phyloP scores from a whole-genome alignment of 2,888 invertebrate genomes.

The Sinotaia quadrata region DNA sequence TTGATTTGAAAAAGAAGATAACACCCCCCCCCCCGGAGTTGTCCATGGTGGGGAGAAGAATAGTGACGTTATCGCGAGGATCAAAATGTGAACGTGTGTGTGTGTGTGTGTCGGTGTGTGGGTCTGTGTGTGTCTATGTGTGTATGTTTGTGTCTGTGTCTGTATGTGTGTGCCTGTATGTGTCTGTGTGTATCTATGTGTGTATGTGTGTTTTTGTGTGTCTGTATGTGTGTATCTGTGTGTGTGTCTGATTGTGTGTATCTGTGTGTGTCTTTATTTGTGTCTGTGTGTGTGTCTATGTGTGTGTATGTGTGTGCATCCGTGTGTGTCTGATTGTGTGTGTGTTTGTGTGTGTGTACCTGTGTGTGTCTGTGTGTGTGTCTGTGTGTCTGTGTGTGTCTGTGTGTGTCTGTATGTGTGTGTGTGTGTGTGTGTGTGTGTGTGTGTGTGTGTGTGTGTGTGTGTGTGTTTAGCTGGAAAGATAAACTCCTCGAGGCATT shows the following conservation, averaged over 20 bases:
- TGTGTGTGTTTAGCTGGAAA: not conserved
- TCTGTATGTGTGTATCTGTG: too few relatives aligned
- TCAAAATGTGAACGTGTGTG: too few relatives aligned
- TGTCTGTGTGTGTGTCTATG: not conserved
- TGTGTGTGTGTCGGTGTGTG: not conserved
- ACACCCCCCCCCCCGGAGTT: too few relatives aligned
- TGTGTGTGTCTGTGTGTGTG: not conserved
- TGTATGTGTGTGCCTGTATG: not conserved
- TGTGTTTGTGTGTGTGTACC: not conserved
- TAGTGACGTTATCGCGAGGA: too few relatives aligned
- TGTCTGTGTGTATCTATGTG: not conserved
- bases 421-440: not conserved
- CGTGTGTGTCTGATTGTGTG: not conserved
- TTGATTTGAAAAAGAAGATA: too few relatives aligned
- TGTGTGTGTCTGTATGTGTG: not conserved
- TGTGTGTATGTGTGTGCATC: not conserved
- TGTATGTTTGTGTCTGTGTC: not conserved
- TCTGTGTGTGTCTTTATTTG: not conserved
- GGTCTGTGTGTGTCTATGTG: too few relatives aligned
- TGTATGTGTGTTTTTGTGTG: not conserved
- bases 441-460: not conserved
- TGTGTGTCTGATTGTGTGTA: not conserved
- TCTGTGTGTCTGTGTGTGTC: not conserved
- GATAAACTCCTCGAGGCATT: too few relatives aligned
- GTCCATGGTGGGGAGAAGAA: too few relatives aligned